Base-by-base conservation (phyloP, 2,113 vertebrate genomes). In the Struthidea cinerea region DNA sequence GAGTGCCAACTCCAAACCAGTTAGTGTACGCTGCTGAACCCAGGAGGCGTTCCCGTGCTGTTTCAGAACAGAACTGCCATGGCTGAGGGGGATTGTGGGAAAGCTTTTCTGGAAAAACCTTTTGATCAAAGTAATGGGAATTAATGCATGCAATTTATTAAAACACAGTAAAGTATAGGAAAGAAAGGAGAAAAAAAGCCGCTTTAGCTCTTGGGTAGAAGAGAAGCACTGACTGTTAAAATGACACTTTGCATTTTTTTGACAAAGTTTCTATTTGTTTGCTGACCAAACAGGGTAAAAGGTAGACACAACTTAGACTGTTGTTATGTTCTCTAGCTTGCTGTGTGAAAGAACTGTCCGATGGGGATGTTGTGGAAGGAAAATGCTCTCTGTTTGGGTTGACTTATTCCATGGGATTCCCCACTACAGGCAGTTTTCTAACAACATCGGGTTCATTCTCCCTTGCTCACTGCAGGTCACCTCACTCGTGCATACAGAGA, bases 401-500 rank as follows among this genome's bases (percentile, higher is more conserved):
- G 10, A 37, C 49, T 37, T 73, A 30, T 65, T 55, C 57, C 39
- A 16, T 49, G 82, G 56, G 87, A 41, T 35, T 81, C 52, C 89
- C 42, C 84, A 44, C 65, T 61, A 26, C 12, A 41, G 35, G 37
- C n/a, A 53, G 42, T 74, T 63, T 46, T 67, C 33, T 85, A 91
- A 56, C 80, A 85, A 23, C 23, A 5, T 27, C 53, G 95, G n/a
- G 75, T 52, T 68, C 57, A 64, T 93, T 85, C 89, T 77, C 87
- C 82, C 53, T 97, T 83, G 86, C 60, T 10, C 41, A 5, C 98
- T 99, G 90, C 98, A 99, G 99, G 99, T 98, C 3, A 99, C 99
- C 81, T 65, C 21, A 46, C 16, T 33, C 98, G 99, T 47, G 99
- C 99, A 83, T 99, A 99, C 94, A 99, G 99, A 91, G 99, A 99